These are phyloP conservation scores for Hoplodrina ambigua DNA, from an alignment of 2,888 invertebrate genomes.

Conservation along the genomic window DNA sequence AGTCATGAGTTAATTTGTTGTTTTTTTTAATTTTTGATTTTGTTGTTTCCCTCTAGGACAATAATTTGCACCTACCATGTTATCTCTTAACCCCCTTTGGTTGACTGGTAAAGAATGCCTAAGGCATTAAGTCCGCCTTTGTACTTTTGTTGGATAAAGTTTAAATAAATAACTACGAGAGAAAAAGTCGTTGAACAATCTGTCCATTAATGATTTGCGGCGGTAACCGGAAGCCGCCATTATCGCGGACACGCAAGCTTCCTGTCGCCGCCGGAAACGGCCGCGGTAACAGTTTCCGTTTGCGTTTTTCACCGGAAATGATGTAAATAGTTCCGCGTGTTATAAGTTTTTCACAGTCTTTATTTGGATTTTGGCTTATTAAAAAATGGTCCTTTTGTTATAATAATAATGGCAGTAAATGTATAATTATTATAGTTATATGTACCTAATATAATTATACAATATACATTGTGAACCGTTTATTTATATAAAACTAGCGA, in stretches of 20 bases:
- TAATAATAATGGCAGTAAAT: neutral
- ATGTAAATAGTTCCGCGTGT: slow-evolving; percentile 70
- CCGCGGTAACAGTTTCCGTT: slow-evolving; percentile 82
- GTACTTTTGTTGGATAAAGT: neutral
- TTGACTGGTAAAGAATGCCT: too few relatives aligned
- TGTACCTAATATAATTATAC: too few relatives aligned
- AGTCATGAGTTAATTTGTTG: too few relatives aligned
- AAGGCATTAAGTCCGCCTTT: too few relatives aligned
- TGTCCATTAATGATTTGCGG: slow-evolving; percentile 74
- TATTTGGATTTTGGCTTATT: slow-evolving; percentile 37
- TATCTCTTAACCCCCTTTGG: too few relatives aligned
- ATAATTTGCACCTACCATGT: too few relatives aligned
- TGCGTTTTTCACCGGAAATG: slow-evolving; percentile 82
- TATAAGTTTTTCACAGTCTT: slow-evolving; percentile 47
- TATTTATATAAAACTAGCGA: too few relatives aligned
- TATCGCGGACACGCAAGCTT: slow-evolving; percentile 78
- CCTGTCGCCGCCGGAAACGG: slow-evolving; percentile 81
- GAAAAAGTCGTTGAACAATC: slow-evolving; percentile 63
- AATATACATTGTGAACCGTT: too few relatives aligned
- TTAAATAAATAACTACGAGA: slow-evolving; percentile 6
- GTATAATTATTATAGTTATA: neutral
- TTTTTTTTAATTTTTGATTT: too few relatives aligned
- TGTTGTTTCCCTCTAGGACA: too few relatives aligned
- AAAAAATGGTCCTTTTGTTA: neutral
- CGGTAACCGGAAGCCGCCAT: slow-evolving; percentile 75